Conservation (phyloP, 1,140 invertebrate species). For the Cataglyphis hispanica region DNA sequence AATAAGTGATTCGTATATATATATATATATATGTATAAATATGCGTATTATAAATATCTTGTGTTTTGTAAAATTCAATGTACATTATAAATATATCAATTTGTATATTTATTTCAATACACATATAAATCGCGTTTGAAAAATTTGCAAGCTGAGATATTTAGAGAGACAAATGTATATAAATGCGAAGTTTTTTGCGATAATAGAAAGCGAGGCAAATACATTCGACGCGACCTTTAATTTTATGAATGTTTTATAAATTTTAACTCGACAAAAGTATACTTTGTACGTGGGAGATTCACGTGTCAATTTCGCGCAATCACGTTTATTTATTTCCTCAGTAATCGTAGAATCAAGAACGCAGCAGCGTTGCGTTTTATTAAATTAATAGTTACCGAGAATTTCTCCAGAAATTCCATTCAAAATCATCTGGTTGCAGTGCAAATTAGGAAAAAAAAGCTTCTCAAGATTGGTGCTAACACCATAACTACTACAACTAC, state of each 20-base stretch:
- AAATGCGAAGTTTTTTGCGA: not conserved
- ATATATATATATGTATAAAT: too few species aligned
- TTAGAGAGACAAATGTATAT: not conserved
- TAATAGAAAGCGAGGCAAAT: conserved; percentile 51
- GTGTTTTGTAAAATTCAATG: too few species aligned
- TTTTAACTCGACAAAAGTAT: not conserved
- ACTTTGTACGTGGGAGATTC: not conserved
- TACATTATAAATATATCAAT: too few species aligned
- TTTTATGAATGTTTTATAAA: conserved; percentile 14
- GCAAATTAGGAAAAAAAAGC: not conserved
- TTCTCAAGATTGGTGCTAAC: not conserved
- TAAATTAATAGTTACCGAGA: not conserved
- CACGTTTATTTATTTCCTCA: not conserved
- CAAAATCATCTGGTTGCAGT: not conserved
- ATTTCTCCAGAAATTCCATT: not conserved
- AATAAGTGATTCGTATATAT: too few species aligned
- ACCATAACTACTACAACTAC: not conserved
- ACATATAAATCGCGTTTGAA: not conserved
- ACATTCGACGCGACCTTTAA: conserved; percentile 19
- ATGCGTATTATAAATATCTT: too few species aligned
- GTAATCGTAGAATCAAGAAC: not conserved
- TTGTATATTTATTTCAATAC: too few species aligned
- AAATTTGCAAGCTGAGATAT: not conserved
- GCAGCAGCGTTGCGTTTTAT: not conserved
- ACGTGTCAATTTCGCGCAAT: not conserved